Evolutionary conservation across 2,797 vertebrate genomes (phyloP), one percentile per base, ranked within the genome.

Genomic region (Myripristis murdjan): DNA sequence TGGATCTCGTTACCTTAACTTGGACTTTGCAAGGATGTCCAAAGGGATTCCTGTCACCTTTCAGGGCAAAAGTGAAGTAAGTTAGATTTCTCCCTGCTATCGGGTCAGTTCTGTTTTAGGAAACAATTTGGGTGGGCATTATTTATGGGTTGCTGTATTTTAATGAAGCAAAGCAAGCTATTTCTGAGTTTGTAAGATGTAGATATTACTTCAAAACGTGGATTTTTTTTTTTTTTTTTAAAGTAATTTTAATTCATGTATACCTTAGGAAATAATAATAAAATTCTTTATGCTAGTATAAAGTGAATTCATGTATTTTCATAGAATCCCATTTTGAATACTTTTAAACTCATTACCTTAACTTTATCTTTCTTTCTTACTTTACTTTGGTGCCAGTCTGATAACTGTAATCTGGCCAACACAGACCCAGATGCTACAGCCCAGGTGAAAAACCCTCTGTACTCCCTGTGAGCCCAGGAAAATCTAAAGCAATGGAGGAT

Each of bases 1-100:
- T 83, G 86, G 89, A 89, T 91, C 89, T 70, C 64, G 86, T 87
- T 88, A 80, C 85, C 44, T 81, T 80, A 83, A 81, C 77, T 58
- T 65, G 79, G 87, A 90, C 73, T 88, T 87, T 84, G 80, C 24
- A 6, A 83, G 85, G 75, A 88, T 84, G 85, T 86, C 76, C 80
- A 77, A 67, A 77, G 55, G 83, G 68, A 91, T 88, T 87, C 77
- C 70, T 74, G 52, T 66, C 16, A 18, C 70, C 77, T 85, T 67
- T 67, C 57, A 69, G 54, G 73, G 77, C 62, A 71, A 73, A 71
- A 77, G 69, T 71, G 56, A 87, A 82, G 88, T 92, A 77, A 83
- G 86, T 47, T 62, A 43, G 23, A 23, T 65, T 73, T 80, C n/a
- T 71, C 35, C 71, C 35, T 48, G 15, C 71, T 47, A 49, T 56